These are phyloP conservation scores for Erynnis tages DNA, from an alignment of 2,888 invertebrate genomes.

Conservation along the genomic window DNA sequence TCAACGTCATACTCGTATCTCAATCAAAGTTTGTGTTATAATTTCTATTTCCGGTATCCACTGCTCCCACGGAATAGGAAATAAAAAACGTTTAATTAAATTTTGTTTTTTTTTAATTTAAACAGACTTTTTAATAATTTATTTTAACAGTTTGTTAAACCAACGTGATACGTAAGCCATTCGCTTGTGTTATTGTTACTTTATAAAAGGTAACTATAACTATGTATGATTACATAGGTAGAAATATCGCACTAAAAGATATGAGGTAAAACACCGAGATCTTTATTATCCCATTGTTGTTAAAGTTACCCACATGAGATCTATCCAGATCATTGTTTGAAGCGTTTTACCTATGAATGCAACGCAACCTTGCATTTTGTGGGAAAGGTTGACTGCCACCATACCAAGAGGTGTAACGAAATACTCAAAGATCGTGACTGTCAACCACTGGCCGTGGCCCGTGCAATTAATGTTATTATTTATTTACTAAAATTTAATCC, in stretches of 20 bases:
- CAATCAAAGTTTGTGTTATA: too few species aligned
- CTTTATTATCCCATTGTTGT: slow-evolving; percentile 22
- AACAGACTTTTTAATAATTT: too few species aligned
- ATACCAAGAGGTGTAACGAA: slow-evolving; percentile 31
- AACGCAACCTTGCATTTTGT: slow-evolving; percentile 33
- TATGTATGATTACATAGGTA: too few species aligned
- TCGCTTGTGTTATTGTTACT: too few species aligned
- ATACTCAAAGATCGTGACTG: slow-evolving; percentile 39
- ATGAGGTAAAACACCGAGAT: slow-evolving; percentile 17
- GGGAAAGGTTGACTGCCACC: slow-evolving; percentile 36
- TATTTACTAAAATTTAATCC: slow-evolving; percentile 19
- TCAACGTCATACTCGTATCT: too few species aligned
- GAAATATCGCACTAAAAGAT: slow-evolving; percentile 3
- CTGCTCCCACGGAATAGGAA: too few species aligned
- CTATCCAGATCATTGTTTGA: slow-evolving; percentile 24
- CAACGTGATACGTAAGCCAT: too few species aligned
- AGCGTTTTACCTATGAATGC: slow-evolving; percentile 1
- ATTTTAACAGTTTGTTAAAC: too few species aligned
- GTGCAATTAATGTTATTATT: slow-evolving; percentile 34
- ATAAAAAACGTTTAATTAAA: too few species aligned
- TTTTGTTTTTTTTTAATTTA: too few species aligned
- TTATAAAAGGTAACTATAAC: too few species aligned
- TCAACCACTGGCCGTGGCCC: slow-evolving; percentile 40
- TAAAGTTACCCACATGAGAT: slow-evolving; percentile 16
- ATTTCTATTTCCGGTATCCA: too few species aligned